A percentile compares a stretch with the other conserved stretches of the same genome.
Conservation (phyloP, 2,888 invertebrate genomes). For the Beris chalybata region DNA sequence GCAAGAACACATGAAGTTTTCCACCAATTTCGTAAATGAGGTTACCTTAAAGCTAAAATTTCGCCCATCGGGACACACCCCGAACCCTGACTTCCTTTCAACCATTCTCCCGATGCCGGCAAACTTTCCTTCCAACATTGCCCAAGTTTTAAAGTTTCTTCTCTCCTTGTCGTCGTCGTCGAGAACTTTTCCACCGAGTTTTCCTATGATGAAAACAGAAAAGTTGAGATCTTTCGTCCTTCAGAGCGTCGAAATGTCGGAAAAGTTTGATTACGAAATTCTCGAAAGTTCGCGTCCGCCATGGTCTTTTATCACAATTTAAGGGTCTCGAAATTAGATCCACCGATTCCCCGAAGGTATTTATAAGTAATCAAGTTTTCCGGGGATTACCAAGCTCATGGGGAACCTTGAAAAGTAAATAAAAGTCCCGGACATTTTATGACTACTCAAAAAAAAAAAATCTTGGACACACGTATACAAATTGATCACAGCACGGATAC, state of each 20-base stretch:
- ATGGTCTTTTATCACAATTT: background rate
- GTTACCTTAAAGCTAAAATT: constrained; percentile 5
- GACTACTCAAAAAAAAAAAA: background rate
- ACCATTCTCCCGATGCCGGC: background rate
- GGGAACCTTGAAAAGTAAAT: background rate
- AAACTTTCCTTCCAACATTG: constrained; percentile 1
- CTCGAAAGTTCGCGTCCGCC: background rate
- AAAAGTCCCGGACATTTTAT: constrained; percentile 5
- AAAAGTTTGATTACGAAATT: constrained; percentile 9
- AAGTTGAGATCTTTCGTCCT: constrained; percentile 9
- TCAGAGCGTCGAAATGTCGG: background rate
- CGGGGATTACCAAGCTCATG: background rate
- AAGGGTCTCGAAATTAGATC: too few relatives aligned
- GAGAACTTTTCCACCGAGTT: constrained; percentile 12
- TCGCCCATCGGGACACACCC: background rate
- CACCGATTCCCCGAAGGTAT: too few relatives aligned
- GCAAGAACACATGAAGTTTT: constrained; percentile 7
- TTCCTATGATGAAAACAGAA: constrained; percentile 4
- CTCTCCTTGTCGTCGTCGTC: background rate
- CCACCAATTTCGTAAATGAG: background rate
- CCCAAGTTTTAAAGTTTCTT: constrained; percentile 3
- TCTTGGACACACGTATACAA: background rate
- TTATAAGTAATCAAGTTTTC: too few relatives aligned
- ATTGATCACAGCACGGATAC: background rate
- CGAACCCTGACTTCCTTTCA: background rate